Conservation (phyloP, 2,888 invertebrate species). For the Drosophila cyrtoloma region DNA sequence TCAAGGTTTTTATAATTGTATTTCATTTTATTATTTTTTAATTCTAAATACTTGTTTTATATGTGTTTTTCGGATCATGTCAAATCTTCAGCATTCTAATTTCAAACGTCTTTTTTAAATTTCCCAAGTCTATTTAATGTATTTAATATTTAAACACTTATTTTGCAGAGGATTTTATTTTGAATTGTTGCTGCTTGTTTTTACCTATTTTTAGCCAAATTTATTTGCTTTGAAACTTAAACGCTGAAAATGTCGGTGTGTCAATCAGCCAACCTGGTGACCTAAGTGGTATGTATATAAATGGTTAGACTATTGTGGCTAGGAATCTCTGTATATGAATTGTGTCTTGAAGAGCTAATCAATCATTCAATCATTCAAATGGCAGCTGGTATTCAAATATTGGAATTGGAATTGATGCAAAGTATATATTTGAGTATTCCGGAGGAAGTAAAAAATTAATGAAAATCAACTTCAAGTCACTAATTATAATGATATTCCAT, state of each 20-base stretch:
- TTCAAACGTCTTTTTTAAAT: constrained; percentile 24
- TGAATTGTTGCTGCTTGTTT: constrained; percentile 21
- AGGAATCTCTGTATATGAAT: constrained; percentile 30
- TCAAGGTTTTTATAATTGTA: constrained; percentile 49
- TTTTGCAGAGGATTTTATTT: constrained; percentile 27
- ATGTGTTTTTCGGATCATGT: constrained; percentile 23
- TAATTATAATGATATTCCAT: constrained; percentile 7
- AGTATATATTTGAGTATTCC: constrained; percentile 31
- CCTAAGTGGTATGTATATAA: constrained; percentile 27
- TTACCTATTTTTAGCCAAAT: constrained; percentile 41
- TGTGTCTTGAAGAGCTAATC: constrained; percentile 10
- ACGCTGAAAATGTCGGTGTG: constrained; percentile 18
- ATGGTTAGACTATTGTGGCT: constrained; percentile 61
- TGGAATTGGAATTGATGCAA: constrained; percentile 16
- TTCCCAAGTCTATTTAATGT: constrained; percentile 46
- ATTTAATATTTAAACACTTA: constrained; percentile 42
- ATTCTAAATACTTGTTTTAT: constrained; percentile 29
- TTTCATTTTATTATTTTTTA: constrained; percentile 2
- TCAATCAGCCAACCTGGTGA: constrained; percentile 4
- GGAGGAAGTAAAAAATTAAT: background rate
- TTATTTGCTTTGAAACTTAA: constrained; percentile 28
- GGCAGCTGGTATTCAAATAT: constrained; percentile 39
- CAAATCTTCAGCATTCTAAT: constrained; percentile 53
- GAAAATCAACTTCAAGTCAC: constrained; percentile 1
- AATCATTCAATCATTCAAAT: constrained; percentile 30